phyloP scores from a whole-genome alignment of 2,113 vertebrate species.

The Bungarus multicinctus region DNA sequence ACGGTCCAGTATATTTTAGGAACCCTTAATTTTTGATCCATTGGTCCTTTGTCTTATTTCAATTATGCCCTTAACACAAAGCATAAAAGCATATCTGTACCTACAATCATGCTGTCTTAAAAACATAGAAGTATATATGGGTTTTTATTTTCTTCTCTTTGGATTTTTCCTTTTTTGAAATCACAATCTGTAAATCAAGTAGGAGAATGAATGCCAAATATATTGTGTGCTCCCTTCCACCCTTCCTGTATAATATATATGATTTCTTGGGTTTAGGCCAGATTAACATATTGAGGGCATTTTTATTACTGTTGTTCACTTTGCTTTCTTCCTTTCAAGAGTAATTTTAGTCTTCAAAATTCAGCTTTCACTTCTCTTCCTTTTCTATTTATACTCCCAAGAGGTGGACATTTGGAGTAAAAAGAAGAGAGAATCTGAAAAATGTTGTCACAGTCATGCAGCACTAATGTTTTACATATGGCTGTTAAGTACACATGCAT shows the following conservation, averaged over 20 bases:
- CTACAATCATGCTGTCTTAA: background rate
- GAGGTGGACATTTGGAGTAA: slow-evolving; percentile 10
- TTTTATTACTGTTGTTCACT: background rate
- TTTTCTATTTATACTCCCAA: slow-evolving; percentile 14
- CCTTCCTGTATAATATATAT: slow-evolving; percentile 4
- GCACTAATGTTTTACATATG: slow-evolving; percentile 23
- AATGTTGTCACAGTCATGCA: slow-evolving; percentile 8
- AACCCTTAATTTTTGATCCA: background rate
- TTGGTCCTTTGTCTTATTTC: background rate
- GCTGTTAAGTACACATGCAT: background rate
- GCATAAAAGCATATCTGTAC: background rate
- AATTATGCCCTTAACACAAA: background rate
- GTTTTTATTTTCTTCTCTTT: background rate
- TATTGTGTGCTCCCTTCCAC: background rate
- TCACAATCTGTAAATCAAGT: background rate
- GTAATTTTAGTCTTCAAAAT: slow-evolving; percentile 7
- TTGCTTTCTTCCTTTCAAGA: slow-evolving; percentile 17
- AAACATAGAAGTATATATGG: background rate
- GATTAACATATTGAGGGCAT: background rate
- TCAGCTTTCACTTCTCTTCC: slow-evolving; percentile 22
- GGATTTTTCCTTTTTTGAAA: background rate
- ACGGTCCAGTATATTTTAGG: background rate
- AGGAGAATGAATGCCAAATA: background rate
- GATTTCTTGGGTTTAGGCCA: slow-evolving; percentile 8
- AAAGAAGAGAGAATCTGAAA: slow-evolving; percentile 12